phyloP scores from a whole-genome alignment of 2,113 vertebrate genomes.

The Plectropomus leopardus region DNA sequence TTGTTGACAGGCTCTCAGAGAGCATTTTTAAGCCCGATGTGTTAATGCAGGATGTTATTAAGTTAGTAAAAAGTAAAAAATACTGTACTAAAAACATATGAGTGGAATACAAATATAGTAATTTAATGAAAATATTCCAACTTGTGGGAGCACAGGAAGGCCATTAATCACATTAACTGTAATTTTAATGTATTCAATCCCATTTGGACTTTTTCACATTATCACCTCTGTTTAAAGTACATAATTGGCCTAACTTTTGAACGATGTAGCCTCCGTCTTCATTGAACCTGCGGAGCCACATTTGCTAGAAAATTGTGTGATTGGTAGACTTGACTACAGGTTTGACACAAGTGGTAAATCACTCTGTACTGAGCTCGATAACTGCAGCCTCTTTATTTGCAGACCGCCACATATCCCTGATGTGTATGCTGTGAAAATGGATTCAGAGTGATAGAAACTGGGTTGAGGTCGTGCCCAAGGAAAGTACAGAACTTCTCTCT shows the following conservation, averaged over 20 bases:
- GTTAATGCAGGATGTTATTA: not conserved
- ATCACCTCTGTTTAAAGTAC: conserved; percentile 26
- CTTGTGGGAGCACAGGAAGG: no score
- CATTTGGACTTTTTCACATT: conserved; percentile 4
- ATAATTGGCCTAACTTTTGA: conserved; percentile 19
- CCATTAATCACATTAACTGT: conserved; percentile 8
- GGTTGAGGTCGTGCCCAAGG: not conserved
- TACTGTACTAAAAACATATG: not conserved
- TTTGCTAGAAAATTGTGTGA: conserved; percentile 30
- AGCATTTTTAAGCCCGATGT: not conserved
- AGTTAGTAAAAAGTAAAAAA: no score
- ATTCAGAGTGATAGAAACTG: conserved; percentile 12
- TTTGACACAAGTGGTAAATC: conserved; percentile 39
- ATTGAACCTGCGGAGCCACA: not conserved
- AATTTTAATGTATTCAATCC: conserved; percentile 2
- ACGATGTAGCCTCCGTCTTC: not conserved
- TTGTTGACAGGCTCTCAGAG: not conserved
- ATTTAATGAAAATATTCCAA: not conserved
- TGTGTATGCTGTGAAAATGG: conserved; percentile 24
- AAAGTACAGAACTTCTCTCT: conserved; percentile 5
- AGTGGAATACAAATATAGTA: not conserved
- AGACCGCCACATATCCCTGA: not conserved
- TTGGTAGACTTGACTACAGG: conserved; percentile 42
- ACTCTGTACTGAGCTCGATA: conserved; percentile 28
- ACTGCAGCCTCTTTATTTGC: conserved; percentile 26